Base-by-base conservation (phyloP, 2,113 vertebrate species). In the Desmodus rotundus region DNA sequence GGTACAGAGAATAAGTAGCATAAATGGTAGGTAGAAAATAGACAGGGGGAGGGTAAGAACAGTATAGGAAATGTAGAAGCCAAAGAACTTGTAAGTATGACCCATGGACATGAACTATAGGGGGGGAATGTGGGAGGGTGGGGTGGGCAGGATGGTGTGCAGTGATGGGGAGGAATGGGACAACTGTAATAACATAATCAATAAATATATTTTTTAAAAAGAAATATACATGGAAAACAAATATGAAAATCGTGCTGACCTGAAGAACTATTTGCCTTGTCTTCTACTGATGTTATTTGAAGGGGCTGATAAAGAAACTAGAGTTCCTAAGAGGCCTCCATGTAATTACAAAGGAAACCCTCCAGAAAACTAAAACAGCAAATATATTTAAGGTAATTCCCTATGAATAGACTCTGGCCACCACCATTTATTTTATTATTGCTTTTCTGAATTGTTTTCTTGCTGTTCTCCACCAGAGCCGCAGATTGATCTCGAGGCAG, bases 331-430 rank as follows among this genome's bases (percentile, higher is more conserved):
- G 97, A 97, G 98, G 97, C 86, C 98, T 98, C 68, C 58, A 92
- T 93, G 96, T 98, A 97, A 98, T 98, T 98, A 98, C 96, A 96
- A 98, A 97, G 97, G 98, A 98, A 96, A 98, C 96, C 93, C 96
- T 98, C 58, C 80, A 96, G 94, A 98, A 98, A 97, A 90, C 93
- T 89, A 98, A 98, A 97, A 96, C 87, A 73, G 97, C 95, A 96
- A 98, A 97, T 93, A 89, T 96, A 87, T 98, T 98, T 85, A 98
- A 99, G 97, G 97, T 98, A 98, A 98, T 98, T 98, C 95, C 93
- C 92, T 65, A 90, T 87, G 91, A 98, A 95, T 91, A 97, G 97
- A 83, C 77, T 97, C 63, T 47, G 95, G 95, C 94, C 31, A 67
- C 91, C 17, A 95, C 94, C 54, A 93, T 72, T 84, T 24, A 83